These are phyloP conservation scores for Pseudochaenichthys georgianus DNA, from an alignment of 2,797 vertebrate genomes.

Conservation along the genomic window DNA sequence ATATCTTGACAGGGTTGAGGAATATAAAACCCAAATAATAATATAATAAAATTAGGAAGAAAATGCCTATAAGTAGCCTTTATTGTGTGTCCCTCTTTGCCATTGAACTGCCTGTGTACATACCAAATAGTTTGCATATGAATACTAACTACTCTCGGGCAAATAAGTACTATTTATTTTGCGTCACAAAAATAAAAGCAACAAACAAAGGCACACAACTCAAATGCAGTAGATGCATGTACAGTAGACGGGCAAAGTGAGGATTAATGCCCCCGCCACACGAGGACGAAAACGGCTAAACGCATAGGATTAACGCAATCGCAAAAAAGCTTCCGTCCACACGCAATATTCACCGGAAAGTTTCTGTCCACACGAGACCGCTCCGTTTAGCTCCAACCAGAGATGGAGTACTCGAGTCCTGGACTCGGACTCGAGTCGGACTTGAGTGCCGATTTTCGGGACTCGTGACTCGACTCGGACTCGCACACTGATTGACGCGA, in stretches of 20 bases:
- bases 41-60: not conserved
- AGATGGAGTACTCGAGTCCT: too few relatives aligned
- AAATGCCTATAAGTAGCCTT: not conserved
- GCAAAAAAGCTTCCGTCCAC: too few relatives aligned
- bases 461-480: too few relatives aligned
- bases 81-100: not conserved
- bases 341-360: too few relatives aligned
- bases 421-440: too few relatives aligned
- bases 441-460: too few relatives aligned
- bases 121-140: not conserved
- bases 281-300: too few relatives aligned
- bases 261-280: not conserved
- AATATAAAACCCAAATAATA: not conserved
- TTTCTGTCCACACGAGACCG: too few relatives aligned
- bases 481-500: too few relatives aligned
- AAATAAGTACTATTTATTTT: not conserved
- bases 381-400: too few relatives aligned
- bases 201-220: constrained; percentile 21
- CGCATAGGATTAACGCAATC: too few relatives aligned
- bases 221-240: constrained; percentile 42
- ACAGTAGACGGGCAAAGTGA: constrained; percentile 29
- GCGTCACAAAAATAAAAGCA: constrained; percentile 20
- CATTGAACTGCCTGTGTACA: not conserved
- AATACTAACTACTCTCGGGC: not conserved
- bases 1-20: not conserved